These are phyloP conservation scores for Trisateles emortualis DNA, from an alignment of 2,888 invertebrate genomes.

Conservation along the genomic window DNA sequence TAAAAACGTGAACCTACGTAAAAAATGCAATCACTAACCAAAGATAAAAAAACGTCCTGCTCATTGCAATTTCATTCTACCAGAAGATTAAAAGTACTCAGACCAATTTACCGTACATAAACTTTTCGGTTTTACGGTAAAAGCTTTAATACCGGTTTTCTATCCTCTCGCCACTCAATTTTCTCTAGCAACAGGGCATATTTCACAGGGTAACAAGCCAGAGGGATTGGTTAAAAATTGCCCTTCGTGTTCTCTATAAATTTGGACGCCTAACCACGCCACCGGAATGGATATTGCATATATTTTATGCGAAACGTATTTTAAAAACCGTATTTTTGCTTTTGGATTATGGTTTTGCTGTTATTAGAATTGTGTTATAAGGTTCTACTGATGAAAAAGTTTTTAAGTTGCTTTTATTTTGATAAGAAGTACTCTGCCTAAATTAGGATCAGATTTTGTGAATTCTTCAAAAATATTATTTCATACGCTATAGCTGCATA, in stretches of 20 bases:
- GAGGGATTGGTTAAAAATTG: slow-evolving; percentile 78
- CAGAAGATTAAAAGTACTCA: slow-evolving; percentile 30
- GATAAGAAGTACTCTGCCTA: too few relatives aligned
- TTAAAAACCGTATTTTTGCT: slow-evolving; percentile 18
- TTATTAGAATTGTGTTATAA: too few relatives aligned
- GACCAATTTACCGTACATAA: slow-evolving; percentile 28
- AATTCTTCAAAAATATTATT: too few relatives aligned
- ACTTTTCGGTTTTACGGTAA: slow-evolving; percentile 27
- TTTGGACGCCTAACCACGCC: slow-evolving; percentile 53
- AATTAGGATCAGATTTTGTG: too few relatives aligned
- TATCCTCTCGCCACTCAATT: slow-evolving; percentile 48
- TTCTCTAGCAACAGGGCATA: slow-evolving; percentile 45
- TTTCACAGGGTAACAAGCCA: slow-evolving; percentile 62
- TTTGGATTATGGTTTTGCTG: slow-evolving; percentile 6
- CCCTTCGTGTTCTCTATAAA: slow-evolving; percentile 72
- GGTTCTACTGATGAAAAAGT: too few relatives aligned
- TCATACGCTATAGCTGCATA: too few relatives aligned
- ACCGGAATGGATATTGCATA: slow-evolving; percentile 47
- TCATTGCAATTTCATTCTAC: slow-evolving; percentile 17
- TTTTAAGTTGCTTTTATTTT: too few relatives aligned
- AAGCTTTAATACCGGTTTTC: slow-evolving; percentile 41
- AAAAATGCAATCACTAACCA: not conserved
- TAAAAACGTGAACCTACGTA: too few relatives aligned
- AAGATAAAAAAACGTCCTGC: slow-evolving; percentile 2
- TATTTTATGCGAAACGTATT: slow-evolving; percentile 42